These are phyloP conservation scores for Synanthedon myopaeformis DNA, from an alignment of 2,888 invertebrate genomes.

Conservation along the genomic window DNA sequence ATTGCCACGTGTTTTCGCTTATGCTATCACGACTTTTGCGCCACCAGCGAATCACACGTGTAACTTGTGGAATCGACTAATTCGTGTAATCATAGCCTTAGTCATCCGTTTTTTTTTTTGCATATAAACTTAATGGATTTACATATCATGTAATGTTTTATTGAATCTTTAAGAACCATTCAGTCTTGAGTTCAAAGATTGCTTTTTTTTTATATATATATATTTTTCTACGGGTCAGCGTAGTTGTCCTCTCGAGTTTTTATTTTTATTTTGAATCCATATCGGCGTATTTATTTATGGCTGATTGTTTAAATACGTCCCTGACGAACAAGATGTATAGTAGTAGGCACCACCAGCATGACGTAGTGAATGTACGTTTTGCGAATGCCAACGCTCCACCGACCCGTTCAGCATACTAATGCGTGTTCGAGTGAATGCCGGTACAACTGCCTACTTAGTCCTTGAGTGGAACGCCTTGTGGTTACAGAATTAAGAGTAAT, in stretches of 20 bases:
- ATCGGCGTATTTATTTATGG: background rate
- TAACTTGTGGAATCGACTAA: background rate
- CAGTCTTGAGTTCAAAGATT: background rate
- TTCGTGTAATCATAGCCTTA: background rate
- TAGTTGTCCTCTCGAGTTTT: background rate
- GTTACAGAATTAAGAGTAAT: background rate
- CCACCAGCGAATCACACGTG: background rate
- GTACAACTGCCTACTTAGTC: conserved; percentile 13
- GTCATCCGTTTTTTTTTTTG: background rate
- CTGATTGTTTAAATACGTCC: conserved; percentile 21
- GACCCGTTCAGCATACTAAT: conserved; percentile 33
- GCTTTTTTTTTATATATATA: background rate
- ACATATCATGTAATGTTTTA: background rate
- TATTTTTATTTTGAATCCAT: background rate
- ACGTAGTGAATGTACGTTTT: conserved; percentile 55
- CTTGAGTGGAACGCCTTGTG: background rate
- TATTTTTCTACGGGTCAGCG: background rate
- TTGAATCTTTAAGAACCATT: background rate
- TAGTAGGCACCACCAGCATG: conserved; percentile 48
- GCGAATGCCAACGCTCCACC: conserved; percentile 32
- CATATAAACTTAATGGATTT: background rate
- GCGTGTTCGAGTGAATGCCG: conserved; percentile 15
- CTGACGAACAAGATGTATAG: conserved; percentile 28
- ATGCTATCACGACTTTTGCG: conserved; percentile 2
- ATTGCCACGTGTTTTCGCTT: conserved; percentile 2